Percentiles rank a stretch among this genome's conserved stretches.
Conservation (phyloP, 2,888 invertebrate genomes). For the Pycnomerus fuliginosus region DNA sequence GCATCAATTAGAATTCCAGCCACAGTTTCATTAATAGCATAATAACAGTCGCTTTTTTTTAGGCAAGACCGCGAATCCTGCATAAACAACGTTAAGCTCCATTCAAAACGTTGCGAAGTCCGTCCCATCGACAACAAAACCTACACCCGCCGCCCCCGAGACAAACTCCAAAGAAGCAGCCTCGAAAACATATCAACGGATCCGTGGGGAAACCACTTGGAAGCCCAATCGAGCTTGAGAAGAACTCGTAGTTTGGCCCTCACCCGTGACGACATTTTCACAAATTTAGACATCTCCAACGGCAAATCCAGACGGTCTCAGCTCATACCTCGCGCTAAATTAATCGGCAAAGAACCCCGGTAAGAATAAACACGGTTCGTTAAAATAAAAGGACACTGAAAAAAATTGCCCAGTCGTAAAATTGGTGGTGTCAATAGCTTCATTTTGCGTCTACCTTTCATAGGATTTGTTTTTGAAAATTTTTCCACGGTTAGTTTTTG, state of each 20-base stretch:
- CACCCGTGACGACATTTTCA: slow-evolving; percentile 74
- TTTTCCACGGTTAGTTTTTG: no score
- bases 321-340: slow-evolving; percentile 76
- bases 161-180: slow-evolving; percentile 38
- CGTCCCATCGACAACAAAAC: slow-evolving; percentile 26
- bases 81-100: slow-evolving; percentile 47
- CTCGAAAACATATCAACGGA: slow-evolving; percentile 49
- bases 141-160: slow-evolving; percentile 26
- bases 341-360: slow-evolving; percentile 64
- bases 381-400: no score
- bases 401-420: no score
- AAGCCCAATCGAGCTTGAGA: slow-evolving; percentile 34
- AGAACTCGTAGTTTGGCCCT: slow-evolving; percentile 51
- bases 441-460: no score
- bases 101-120: slow-evolving; percentile 27
- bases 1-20: no score
- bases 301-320: slow-evolving; percentile 60
- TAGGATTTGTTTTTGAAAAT: no score
- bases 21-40: no score
- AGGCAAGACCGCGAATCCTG: slow-evolving; percentile 47
- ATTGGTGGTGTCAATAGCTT: no score
- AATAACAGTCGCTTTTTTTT: no score
- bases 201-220: slow-evolving; percentile 36
- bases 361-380: no score
- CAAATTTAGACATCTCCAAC: slow-evolving; percentile 66